phyloP scores from a whole-genome alignment of 1,140 invertebrate genomes.

The Bombus haemorrhoidalis region DNA sequence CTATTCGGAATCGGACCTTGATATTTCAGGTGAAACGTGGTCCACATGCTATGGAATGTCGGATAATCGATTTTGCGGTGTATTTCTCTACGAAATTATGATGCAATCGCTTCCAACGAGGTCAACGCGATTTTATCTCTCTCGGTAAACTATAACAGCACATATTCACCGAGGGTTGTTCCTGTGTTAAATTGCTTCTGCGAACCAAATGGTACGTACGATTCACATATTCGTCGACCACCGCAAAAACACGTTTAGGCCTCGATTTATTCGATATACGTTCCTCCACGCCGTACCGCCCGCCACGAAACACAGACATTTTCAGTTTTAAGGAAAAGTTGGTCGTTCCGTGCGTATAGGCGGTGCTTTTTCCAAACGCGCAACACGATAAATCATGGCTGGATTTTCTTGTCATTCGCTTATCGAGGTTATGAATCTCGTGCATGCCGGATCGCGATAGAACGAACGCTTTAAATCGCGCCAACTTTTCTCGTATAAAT shows the following conservation, averaged over 20 bases:
- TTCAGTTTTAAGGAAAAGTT: conserved; percentile 55
- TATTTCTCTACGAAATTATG: neutral
- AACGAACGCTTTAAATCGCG: conserved; percentile 24
- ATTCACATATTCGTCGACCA: neutral
- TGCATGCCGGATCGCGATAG: neutral
- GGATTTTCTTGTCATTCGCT: conserved; percentile 40
- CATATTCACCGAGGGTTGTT: neutral
- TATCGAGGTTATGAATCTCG: conserved; percentile 44
- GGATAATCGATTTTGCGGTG: too few species aligned
- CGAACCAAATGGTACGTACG: too few species aligned
- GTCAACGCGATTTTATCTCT: neutral
- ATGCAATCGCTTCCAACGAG: neutral
- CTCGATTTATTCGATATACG: neutral
- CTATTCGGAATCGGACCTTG: neutral
- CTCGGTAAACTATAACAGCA: neutral
- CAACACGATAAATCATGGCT: conserved; percentile 51
- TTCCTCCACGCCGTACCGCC: conserved; percentile 23
- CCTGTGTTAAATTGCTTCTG: neutral
- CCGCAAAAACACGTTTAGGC: neutral
- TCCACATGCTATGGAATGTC: neutral
- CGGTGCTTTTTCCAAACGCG: neutral
- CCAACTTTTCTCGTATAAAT: conserved; percentile 33
- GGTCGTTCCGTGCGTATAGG: neutral
- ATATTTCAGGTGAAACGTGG: neutral
- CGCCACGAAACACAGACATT: conserved; percentile 32